Base-by-base conservation (phyloP, 2,888 invertebrate species). In the Amblyjoppa fuscipennis region DNA sequence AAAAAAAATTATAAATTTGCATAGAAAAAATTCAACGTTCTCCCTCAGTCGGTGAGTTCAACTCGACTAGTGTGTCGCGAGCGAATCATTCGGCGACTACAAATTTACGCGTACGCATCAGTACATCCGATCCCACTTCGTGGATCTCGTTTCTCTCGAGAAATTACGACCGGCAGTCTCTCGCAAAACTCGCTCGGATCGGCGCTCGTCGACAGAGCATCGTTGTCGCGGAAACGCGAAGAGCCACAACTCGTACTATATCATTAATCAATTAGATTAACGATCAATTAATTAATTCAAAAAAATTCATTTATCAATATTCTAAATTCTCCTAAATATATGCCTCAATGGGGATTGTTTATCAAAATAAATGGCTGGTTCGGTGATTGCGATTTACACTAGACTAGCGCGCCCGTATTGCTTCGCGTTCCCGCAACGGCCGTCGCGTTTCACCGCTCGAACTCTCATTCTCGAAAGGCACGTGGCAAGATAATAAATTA, bases 21-120 rank as follows among this genome's bases (percentile, higher is more conserved):
- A 56, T 28, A n/a, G 13, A 41, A 66, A 69, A 59, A 77, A 68
- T 13, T 66, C 28, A 28, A 31, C 49, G 20, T 61, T 61, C 38
- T 28, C 68, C 41, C 41, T 53, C 68, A 20, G 76, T 74, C 73
- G 77, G 74, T 68, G 49, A 75, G 41, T 53, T 69, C 66, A 66
- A 11, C 75, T 16, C 79, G 83, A 83, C 79, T 73, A 83, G 80
- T 45, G 28, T 53, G 68, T 81, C 61, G 25, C 76, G 49, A 76
- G 49, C 31, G 34, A 56, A 51, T 68, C 20, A 28, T 13, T 31
- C 71, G 9, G 56, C 51, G 31, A 68, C 49, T 45, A 34, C 38
- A 49, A 70, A 64, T 69, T 31, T 31, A 61, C 66, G 49, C 51
- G 34, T 56, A 5, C 11, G 28, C 1, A 56, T 80, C 41, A 41